Evolutionary conservation across 2,113 vertebrate genomes (phyloP), one percentile per base, ranked within the genome.

Genomic region (Reinhardtius hippoglossoides): DNA sequence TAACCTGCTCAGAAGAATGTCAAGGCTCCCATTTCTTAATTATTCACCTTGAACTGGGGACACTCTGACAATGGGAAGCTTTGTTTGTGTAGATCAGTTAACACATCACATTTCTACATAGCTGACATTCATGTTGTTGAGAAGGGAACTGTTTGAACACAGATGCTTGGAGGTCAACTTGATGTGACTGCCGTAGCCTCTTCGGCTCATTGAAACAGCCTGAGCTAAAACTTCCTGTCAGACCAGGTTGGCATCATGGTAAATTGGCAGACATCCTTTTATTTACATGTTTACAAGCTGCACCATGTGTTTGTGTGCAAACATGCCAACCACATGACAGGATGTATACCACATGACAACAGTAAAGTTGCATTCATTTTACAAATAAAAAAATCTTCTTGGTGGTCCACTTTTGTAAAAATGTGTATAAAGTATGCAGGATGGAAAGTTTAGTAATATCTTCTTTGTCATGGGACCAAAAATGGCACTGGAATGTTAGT

Each of bases 171-270:
- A 68, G 62, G 50, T 68, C 71, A 61, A 6, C 21, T 56, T 27
- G 37, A 70, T 58, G 55, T 44, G 31, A 54, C 44, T 0, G 31
- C 31, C 31, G 37, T 24, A n/a, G 60, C 20, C 24, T 7, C 23
- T 16, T 61, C 24, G 4, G 9, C 3, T 37, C 37, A 15, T 23
- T 57, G 1, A 68, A 57, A n/a, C 48, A 20, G 48, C 6, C 48
- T 20, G 52, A 10, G 10, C 54, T 10, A 55, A 48, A 13, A 63
- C 74, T 60, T 87, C 79, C 74, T 81, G 56, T 62, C 20, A 54
- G 24, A 16, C 40, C 3, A 18, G 9, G 20, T 65, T n/a, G 10
- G 59, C 74, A 55, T 88, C 84, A 87, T 78, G 78, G 84, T 87
- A 88, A 88, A 79, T n/a, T 55, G 42, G 20, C 58, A 31, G 46